phyloP scores from a whole-genome alignment of 2,113 vertebrate genomes.

The cattle (Bos taurus) region ARS-UCD2.0 NC_037346.1:25906501-25907000 shows the following conservation, averaged over 20 bases:
- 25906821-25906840: background rate
- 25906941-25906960: background rate
- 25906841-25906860: background rate
- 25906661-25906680: too few relatives aligned
- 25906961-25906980: background rate
- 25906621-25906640: too few relatives aligned
- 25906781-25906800: background rate
- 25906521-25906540: too few relatives aligned
- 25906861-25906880: background rate
- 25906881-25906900: background rate
- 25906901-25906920: background rate
- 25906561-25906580: too few relatives aligned
- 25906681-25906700: background rate
- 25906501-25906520: too few relatives aligned
- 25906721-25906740: background rate
- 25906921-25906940: background rate
- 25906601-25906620: too few relatives aligned
- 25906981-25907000: background rate
- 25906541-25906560: too few relatives aligned
- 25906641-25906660: too few relatives aligned
- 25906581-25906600: fast-evolving
- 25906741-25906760: background rate
- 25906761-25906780: background rate
- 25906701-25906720: background rate
- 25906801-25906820: background rate